Evolutionary conservation across 2,113 vertebrate species (phyloP).

Genomic region (Phocoena phocoena): DNA sequence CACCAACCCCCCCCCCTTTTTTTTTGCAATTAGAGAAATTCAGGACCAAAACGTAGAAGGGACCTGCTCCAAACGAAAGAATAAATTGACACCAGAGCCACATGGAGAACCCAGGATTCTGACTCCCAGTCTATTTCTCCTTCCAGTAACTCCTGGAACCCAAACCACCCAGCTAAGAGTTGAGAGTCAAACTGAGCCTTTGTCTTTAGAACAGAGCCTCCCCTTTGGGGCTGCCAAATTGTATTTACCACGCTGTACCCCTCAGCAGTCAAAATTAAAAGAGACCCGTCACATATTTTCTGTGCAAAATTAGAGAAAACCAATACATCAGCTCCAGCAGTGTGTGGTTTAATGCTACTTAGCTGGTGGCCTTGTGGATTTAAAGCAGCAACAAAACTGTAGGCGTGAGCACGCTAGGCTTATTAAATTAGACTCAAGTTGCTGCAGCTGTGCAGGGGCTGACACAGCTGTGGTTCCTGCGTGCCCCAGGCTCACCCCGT

Average conservation of each 20-base stretch:
- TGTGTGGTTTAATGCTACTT: slow-evolving; percentile 35
- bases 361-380: slow-evolving; percentile 39
- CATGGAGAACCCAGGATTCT: background rate
- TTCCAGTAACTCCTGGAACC: background rate
- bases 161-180: background rate
- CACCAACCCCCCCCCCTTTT: background rate
- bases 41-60: background rate
- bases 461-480: background rate
- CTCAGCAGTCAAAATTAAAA: slow-evolving; percentile 49
- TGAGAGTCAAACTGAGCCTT: background rate
- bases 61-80: background rate
- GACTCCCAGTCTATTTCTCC: background rate
- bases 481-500: background rate
- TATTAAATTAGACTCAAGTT: slow-evolving; percentile 35
- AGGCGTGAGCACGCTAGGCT: background rate
- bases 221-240: background rate
- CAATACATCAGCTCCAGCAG: slow-evolving; percentile 40
- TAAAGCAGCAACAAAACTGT: slow-evolving; percentile 60
- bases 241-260: slow-evolving; percentile 32
- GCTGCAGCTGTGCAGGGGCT: background rate
- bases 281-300: background rate
- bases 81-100: background rate
- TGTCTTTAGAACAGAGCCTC: background rate
- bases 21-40: background rate
- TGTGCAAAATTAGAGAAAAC: slow-evolving; percentile 71